phyloP scores from a whole-genome alignment of 2,113 vertebrate species.

The Pseudolaguvia tuberculata region DNA sequence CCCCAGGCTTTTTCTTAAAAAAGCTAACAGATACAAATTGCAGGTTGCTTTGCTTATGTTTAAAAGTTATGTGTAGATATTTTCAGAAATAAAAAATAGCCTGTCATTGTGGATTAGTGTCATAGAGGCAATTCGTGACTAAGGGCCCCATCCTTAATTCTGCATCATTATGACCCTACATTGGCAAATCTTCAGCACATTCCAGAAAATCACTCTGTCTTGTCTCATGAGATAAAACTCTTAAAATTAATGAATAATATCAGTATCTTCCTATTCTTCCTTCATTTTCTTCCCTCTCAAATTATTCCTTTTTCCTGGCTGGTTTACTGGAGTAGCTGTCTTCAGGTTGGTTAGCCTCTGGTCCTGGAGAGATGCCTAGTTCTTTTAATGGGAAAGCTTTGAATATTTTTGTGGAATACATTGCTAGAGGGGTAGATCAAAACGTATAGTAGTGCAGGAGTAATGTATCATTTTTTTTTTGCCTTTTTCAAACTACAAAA shows the following conservation, averaged over 20 bases:
- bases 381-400: slow-evolving; percentile 46
- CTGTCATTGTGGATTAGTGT: no score
- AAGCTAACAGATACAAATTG: slow-evolving; percentile 65
- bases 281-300: slow-evolving; percentile 11
- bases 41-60: slow-evolving; percentile 67
- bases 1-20: slow-evolving; percentile 34
- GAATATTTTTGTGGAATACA: slow-evolving; percentile 55
- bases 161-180: slow-evolving; percentile 43
- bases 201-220: slow-evolving; percentile 34
- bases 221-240: slow-evolving; percentile 24
- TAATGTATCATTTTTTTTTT: slow-evolving; percentile 15
- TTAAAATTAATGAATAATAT: slow-evolving; percentile 34
- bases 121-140: slow-evolving; percentile 39
- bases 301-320: slow-evolving; percentile 40
- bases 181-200: slow-evolving; percentile 49
- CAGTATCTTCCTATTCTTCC: slow-evolving; percentile 16
- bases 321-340: slow-evolving; percentile 33
- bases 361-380: slow-evolving; percentile 47
- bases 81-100: slow-evolving; percentile 66
- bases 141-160: slow-evolving; percentile 44
- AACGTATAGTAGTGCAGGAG: neutral
- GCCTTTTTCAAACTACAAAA: neutral
- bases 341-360: slow-evolving; percentile 49
- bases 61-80: slow-evolving; percentile 66
- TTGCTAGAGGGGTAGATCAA: slow-evolving; percentile 45